Evolutionary conservation across 2,797 vertebrate genomes (phyloP).

Genomic region (Myotis findleyi): DNA sequence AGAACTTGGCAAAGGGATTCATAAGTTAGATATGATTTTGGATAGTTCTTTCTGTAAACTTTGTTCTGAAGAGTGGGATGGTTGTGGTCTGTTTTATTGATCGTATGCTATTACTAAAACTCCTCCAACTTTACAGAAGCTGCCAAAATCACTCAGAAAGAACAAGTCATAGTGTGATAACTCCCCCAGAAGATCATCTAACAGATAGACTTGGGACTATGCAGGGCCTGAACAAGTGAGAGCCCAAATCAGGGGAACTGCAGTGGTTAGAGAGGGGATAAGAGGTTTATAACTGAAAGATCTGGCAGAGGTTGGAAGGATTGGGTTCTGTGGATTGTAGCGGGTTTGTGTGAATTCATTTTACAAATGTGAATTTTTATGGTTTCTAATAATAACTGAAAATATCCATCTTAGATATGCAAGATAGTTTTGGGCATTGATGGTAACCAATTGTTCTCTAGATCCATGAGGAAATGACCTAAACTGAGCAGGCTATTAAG

Average conservation of each 20-base stretch:
- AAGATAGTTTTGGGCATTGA: neutral
- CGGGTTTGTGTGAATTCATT: neutral
- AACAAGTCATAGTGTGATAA: neutral
- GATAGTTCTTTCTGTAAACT: neutral
- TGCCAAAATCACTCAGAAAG: constrained; percentile 47
- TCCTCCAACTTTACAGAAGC: neutral
- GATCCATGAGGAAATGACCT: constrained; percentile 1
- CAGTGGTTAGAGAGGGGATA: neutral
- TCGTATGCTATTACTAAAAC: constrained; percentile 44
- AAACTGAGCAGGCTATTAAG: neutral
- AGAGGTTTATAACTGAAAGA: neutral
- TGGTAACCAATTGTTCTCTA: neutral
- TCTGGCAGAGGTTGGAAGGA: neutral
- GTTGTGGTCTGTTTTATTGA: constrained; percentile 10
- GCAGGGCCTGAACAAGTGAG: neutral
- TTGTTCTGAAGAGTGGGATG: constrained; percentile 13
- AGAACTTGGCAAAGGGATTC: neutral
- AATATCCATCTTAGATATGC: neutral
- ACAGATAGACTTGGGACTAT: neutral
- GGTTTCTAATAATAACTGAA: constrained; percentile 24
- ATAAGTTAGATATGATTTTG: neutral
- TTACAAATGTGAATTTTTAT: neutral
- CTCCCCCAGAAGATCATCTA: neutral
- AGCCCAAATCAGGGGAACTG: neutral
- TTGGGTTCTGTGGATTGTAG: neutral